These are phyloP conservation scores for Chiloscyllium punctatum DNA, from an alignment of 2,797 vertebrate genomes.

Conservation along the genomic window DNA sequence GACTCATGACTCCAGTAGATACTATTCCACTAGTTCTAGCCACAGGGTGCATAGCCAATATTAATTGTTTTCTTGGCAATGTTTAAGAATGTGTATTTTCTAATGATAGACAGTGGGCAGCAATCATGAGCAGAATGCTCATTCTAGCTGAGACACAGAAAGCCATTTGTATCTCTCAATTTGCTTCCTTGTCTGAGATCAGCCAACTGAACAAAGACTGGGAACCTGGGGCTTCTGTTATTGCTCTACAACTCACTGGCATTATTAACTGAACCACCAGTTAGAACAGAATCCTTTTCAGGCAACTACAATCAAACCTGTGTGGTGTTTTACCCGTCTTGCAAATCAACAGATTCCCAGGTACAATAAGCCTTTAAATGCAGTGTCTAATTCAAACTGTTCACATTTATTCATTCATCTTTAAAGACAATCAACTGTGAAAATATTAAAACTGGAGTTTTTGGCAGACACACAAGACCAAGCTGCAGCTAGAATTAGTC, in stretches of 20 bases:
- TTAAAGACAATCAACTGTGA: constrained; percentile 17
- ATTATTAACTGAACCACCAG: neutral
- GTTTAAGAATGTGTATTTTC: too few species aligned
- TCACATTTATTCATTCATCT: neutral
- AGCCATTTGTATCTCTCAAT: neutral
- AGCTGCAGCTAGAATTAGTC: neutral
- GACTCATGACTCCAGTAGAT: neutral
- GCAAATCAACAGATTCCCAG: neutral
- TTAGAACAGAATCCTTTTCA: neutral
- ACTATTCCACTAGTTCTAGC: neutral
- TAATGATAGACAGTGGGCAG: neutral
- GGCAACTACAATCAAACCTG: neutral
- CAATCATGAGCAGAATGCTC: neutral
- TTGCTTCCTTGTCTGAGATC: neutral
- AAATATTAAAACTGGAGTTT: neutral
- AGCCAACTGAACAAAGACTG: neutral
- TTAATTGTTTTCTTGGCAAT: neutral
- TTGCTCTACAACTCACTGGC: neutral
- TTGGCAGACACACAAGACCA: neutral
- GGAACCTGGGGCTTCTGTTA: neutral
- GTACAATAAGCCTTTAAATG: neutral
- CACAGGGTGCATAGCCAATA: neutral
- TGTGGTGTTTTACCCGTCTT: neutral
- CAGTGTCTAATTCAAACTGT: neutral
- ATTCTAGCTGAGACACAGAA: neutral